A percentile compares a stretch with the other conserved stretches of the same genome.
These are phyloP conservation scores for Nesoenas mayeri DNA, from an alignment of 2,113 vertebrate species.

Conservation along the genomic window DNA sequence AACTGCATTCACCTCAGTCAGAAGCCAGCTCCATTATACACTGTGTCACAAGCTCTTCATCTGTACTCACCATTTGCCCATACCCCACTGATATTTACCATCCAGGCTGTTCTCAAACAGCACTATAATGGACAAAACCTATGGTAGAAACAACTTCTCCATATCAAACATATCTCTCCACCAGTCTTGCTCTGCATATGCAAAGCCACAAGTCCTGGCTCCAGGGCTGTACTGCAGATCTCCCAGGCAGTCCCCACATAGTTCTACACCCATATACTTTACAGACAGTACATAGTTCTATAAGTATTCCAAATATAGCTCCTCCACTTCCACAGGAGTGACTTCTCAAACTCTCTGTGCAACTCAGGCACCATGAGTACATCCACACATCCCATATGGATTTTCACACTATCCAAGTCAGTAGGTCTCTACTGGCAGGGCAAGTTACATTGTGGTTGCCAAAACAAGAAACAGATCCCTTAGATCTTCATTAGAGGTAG, in stretches of 20 bases:
- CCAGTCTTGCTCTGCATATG: not conserved
- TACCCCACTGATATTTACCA: not conserved
- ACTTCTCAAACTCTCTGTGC: not conserved
- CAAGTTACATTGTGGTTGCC: not conserved
- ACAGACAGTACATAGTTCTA: not conserved
- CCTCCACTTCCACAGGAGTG: not conserved
- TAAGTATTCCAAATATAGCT: not conserved
- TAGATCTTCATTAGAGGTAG: not conserved
- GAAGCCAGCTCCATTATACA: fast-evolving
- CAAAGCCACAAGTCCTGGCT: not conserved
- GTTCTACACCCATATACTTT: fast-evolving
- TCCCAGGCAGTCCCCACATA: not conserved
- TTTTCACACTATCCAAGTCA: not conserved
- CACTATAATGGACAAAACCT: not conserved
- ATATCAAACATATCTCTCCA: not conserved
- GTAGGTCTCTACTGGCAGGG: not conserved
- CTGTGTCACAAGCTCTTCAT: not conserved
- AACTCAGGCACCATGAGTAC: not conserved
- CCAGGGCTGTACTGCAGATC: not conserved
- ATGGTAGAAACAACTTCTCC: not conserved
- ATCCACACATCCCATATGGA: not conserved
- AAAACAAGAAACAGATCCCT: not conserved
- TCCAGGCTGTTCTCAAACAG: not conserved
- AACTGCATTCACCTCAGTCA: not conserved
- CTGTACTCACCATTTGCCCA: not conserved